phyloP scores from a whole-genome alignment of 2,113 vertebrate genomes.

The Tragelaphus scriptus region DNA sequence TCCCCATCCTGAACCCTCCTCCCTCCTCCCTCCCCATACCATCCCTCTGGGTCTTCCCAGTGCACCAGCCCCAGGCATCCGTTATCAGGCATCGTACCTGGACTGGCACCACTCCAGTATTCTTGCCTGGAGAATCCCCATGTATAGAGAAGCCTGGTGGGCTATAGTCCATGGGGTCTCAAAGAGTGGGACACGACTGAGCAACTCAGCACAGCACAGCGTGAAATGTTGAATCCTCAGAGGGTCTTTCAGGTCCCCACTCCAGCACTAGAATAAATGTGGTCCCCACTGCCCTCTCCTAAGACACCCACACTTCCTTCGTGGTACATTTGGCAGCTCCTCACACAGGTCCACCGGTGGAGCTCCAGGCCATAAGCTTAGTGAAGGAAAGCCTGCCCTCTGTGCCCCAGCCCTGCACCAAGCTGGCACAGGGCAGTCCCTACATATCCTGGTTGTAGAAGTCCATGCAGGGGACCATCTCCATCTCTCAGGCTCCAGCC shows the following conservation, averaged over 20 bases:
- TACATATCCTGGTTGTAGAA: background rate
- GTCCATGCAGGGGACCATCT: background rate
- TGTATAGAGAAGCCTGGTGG: background rate
- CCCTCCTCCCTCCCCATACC: too few relatives aligned
- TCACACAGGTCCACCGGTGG: background rate
- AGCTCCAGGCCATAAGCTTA: background rate
- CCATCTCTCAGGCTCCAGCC: background rate
- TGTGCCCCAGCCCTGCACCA: background rate
- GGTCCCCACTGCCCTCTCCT: background rate
- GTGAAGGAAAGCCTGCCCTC: background rate
- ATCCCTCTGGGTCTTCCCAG: too few relatives aligned
- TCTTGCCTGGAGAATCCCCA: background rate
- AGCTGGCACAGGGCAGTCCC: background rate
- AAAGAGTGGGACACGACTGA: background rate
- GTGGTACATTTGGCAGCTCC: too few relatives aligned
- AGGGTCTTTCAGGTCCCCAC: background rate
- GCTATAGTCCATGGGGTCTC: background rate
- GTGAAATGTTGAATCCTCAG: background rate
- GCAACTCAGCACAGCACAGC: background rate
- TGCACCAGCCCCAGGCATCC: too few relatives aligned
- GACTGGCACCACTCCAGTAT: background rate
- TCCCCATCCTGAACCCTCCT: too few relatives aligned
- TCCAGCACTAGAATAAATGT: too few relatives aligned
- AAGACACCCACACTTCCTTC: background rate
- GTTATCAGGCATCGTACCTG: too few relatives aligned